Evolutionary conservation across 2,888 invertebrate genomes (phyloP).

Genomic region (Lasioglossum lativentre): DNA sequence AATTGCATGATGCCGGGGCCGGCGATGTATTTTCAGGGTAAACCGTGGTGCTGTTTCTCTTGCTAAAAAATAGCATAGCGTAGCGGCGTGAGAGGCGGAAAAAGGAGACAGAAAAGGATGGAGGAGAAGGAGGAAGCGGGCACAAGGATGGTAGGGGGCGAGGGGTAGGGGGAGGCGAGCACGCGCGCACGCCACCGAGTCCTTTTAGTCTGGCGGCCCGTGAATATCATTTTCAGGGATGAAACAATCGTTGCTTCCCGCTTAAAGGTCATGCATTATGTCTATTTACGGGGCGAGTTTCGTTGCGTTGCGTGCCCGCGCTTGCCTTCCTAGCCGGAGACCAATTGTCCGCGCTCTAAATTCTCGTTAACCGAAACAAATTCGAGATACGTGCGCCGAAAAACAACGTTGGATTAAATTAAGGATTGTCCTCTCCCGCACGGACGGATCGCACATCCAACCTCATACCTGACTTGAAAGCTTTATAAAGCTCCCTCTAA

Average conservation of each 20-base stretch:
- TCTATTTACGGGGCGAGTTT: conserved; percentile 50
- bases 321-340: neutral
- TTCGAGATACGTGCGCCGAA: conserved; percentile 8
- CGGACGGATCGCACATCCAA: neutral
- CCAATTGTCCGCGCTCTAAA: conserved; percentile 17
- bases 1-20: conserved; percentile 68
- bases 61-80: conserved; percentile 57
- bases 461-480: neutral
- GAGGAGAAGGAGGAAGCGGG: neutral
- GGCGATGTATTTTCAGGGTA: conserved; percentile 66
- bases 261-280: conserved; percentile 65
- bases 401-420: conserved; percentile 7
- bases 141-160: neutral
- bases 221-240: conserved; percentile 72
- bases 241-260: conserved; percentile 63
- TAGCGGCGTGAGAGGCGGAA: neutral
- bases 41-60: conserved; percentile 62
- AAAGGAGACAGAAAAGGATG: neutral
- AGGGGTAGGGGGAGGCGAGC: neutral
- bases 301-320: neutral
- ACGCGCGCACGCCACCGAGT: conserved; percentile 19
- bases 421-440: neutral
- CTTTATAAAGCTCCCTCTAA: neutral
- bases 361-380: conserved; percentile 5
- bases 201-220: conserved; percentile 57